Conservation (phyloP, 2,888 invertebrate species). For the Furcula furcula region DNA sequence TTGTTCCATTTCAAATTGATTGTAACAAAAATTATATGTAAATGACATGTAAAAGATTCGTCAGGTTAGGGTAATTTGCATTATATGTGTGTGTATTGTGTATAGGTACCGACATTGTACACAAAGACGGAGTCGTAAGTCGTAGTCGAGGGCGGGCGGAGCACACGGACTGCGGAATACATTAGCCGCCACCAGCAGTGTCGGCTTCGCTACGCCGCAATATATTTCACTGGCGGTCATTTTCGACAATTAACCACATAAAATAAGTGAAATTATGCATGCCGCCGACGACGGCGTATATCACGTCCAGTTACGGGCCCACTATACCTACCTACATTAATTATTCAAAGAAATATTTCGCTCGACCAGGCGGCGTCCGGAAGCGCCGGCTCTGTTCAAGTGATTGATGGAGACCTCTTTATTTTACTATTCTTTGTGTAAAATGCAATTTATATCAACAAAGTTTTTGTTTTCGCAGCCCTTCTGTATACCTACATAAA, state of each 20-base stretch:
- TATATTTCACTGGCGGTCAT: constrained; percentile 80
- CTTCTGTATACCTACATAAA: constrained; percentile 3
- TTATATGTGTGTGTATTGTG: constrained; percentile 27
- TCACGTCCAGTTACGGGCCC: constrained; percentile 81
- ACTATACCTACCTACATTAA: constrained; percentile 79
- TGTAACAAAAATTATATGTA: not conserved
- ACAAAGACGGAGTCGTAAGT: constrained; percentile 56
- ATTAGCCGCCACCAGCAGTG: constrained; percentile 69
- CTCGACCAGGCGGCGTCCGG: constrained; percentile 73
- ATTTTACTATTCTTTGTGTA: constrained; percentile 58
- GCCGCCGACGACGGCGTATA: constrained; percentile 81
- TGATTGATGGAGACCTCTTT: constrained; percentile 78
- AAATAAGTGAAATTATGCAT: constrained; percentile 82
- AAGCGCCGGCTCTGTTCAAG: constrained; percentile 73
- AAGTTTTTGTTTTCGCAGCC: constrained; percentile 5
- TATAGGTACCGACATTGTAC: constrained; percentile 24
- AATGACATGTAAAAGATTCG: constrained; percentile 4
- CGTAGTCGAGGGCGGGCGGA: constrained; percentile 64
- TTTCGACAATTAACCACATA: constrained; percentile 82
- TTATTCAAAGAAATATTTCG: constrained; percentile 82
- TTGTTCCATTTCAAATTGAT: not conserved
- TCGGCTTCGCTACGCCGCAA: constrained; percentile 68
- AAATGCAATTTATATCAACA: constrained; percentile 31
- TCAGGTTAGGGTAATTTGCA: constrained; percentile 26
- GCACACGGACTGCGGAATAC: constrained; percentile 68